Base-by-base conservation (phyloP, 1,140 invertebrate genomes). In the Octopus bimaculoides region DNA sequence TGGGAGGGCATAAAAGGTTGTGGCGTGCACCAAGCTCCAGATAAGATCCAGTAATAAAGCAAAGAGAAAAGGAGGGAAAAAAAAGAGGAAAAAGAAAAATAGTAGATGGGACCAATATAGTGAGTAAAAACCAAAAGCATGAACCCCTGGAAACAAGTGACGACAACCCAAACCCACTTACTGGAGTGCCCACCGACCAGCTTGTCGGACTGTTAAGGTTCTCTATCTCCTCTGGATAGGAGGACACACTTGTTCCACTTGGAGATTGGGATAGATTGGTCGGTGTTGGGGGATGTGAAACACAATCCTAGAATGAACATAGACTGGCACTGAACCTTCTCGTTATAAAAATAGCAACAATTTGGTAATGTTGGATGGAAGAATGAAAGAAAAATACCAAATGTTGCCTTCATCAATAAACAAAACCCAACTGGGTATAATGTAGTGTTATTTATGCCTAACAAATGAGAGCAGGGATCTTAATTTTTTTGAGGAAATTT, bases 141-240 rank as follows among this genome's bases (percentile, higher is more conserved):
- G 17, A 71, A 71, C 66, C 66, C 66, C 66, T 71, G 66, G 26
- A 20, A 71, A 71, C 66, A 71, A 71, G 17, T 71, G 66, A 71
- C 66, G 66, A 71, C 74, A 53, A 75, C 52, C 74, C 74, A 75
- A 75, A 75, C 74, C 81, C 79, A 93, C 95, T 96, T 88, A 95
- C 95, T 84, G 96, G 95, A 84, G 96, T 96, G 84, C 81, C 79
- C 77, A 80, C 5, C 73, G 73, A 69, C 77, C 54, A 81, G 79
- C 84, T 81, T 71, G 82, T 74, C 69, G 96, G 95, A 88, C 94
- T 95, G 84, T 93, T 95, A 85, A 96, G 93, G 89, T 96, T 96
- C 26, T 93, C 92, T 91, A 96, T 97, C 86, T 98, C 96, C 87
- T 98, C 96, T 87, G 96, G 96, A 80, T 86, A 88, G 8, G 95